Evolutionary conservation across 2,797 vertebrate species (phyloP).

Genomic region (Aeoliscus strigatus): DNA sequence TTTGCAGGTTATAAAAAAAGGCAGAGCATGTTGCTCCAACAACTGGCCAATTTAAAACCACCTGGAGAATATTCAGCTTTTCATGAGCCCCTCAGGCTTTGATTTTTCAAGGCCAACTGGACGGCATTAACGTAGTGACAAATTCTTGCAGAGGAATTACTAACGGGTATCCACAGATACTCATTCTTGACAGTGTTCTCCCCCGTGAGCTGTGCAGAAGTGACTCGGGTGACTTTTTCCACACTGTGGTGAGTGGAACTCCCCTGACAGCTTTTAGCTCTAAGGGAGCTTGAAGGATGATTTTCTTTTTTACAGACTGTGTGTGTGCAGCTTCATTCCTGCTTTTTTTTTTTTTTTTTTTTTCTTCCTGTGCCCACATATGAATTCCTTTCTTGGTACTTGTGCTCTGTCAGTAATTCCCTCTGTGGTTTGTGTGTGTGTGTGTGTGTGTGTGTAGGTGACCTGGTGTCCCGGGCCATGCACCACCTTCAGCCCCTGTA

Average conservation of each 20-base stretch:
- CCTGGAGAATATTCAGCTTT: slow-evolving; percentile 28
- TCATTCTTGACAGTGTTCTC: slow-evolving; percentile 33
- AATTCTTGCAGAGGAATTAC: slow-evolving; percentile 46
- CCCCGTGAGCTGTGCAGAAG: slow-evolving; percentile 24
- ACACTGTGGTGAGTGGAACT: too few relatives aligned
- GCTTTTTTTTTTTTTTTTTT: slow-evolving; percentile 4
- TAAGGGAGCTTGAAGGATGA: slow-evolving; percentile 25
- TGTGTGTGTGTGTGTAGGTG: slow-evolving; percentile 72
- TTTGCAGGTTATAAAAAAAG: not conserved
- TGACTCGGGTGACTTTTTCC: slow-evolving; percentile 27
- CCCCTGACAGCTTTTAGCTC: slow-evolving; percentile 34
- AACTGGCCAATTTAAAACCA: slow-evolving; percentile 32
- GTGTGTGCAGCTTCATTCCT: slow-evolving; percentile 8
- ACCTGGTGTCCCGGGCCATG: slow-evolving; percentile 93
- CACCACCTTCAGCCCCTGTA: slow-evolving; percentile 92
- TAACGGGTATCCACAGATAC: slow-evolving; percentile 52
- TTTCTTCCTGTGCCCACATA: slow-evolving; percentile 11
- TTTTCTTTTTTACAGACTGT: slow-evolving; percentile 37
- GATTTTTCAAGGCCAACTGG: slow-evolving; percentile 29
- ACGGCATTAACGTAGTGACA: slow-evolving; percentile 45
- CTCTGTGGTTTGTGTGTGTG: slow-evolving; percentile 11
- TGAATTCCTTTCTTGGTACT: not conserved
- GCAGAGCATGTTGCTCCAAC: slow-evolving; percentile 17
- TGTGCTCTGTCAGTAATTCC: slow-evolving; percentile 5
- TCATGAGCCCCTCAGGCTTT: slow-evolving; percentile 31